Conservation (phyloP, 2,888 invertebrate genomes). For the Schizaphis graminum region DNA sequence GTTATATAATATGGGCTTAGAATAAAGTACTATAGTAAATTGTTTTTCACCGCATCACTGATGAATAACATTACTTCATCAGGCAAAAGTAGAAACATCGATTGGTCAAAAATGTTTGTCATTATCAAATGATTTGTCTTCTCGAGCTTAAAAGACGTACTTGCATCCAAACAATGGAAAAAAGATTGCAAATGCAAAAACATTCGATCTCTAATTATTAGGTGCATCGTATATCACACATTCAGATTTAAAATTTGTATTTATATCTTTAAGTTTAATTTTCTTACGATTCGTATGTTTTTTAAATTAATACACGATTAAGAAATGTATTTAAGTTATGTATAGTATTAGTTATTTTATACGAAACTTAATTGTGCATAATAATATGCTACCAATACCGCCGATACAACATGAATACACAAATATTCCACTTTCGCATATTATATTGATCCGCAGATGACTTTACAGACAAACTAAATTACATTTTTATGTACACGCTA, state of each 20-base stretch:
- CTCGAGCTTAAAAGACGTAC: too few species aligned
- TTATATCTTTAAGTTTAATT: neutral
- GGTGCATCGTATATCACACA: too few species aligned
- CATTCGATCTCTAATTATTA: too few species aligned
- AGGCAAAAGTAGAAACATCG: too few species aligned
- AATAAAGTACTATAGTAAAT: too few species aligned
- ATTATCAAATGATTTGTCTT: too few species aligned
- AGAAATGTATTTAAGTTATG: neutral
- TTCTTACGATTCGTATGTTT: neutral
- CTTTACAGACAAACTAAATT: slow-evolving; percentile 3
- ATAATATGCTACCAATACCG: neutral
- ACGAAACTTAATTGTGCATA: neutral
- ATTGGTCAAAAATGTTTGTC: too few species aligned
- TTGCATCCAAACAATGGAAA: too few species aligned
- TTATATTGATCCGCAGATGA: neutral
- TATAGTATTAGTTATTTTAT: neutral
- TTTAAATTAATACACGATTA: neutral
- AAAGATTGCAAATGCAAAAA: too few species aligned
- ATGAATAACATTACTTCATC: too few species aligned
- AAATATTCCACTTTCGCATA: neutral
- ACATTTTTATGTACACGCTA: neutral
- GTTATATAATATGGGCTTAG: too few species aligned
- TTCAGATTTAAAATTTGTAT: neutral
- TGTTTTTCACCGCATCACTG: too few species aligned
- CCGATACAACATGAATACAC: neutral